phyloP scores from a whole-genome alignment of 2,797 vertebrate genomes.

The Babyrousa celebensis region DNA sequence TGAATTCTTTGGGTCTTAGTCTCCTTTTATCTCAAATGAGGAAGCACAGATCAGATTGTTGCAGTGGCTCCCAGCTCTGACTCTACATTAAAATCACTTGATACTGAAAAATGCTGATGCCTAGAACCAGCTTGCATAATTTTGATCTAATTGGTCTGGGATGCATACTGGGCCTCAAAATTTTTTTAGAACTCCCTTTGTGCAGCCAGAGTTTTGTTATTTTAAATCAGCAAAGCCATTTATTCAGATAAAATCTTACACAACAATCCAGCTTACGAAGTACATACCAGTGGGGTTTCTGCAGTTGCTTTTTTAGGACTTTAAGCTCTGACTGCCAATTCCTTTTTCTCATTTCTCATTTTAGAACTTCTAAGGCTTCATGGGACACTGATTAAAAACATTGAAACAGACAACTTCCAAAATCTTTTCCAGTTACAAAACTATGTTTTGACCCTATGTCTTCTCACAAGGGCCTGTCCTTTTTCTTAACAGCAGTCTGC shows the following conservation, averaged over 20 bases:
- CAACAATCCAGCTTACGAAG: neutral
- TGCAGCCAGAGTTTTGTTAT: conserved; percentile 21
- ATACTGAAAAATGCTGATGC: conserved; percentile 4
- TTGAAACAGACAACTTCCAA: neutral
- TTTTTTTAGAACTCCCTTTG: neutral
- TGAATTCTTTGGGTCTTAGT: conserved; percentile 26
- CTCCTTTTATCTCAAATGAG: conserved; percentile 38
- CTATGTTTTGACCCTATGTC: neutral
- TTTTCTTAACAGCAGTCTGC: conserved; percentile 23
- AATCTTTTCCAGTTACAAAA: conserved; percentile 34
- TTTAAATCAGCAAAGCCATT: conserved; percentile 44
- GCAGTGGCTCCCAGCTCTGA: neutral
- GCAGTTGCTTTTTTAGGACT: neutral
- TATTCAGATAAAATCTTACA: conserved; percentile 54
- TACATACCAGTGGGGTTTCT: neutral
- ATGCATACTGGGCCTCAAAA: neutral
- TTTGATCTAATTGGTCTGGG: conserved; percentile 55
- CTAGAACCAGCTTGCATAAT: neutral
- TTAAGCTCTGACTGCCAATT: neutral
- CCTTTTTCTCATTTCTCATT: neutral
- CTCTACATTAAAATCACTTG: neutral
- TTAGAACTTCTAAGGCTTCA: conserved; percentile 46
- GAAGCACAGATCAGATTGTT: neutral
- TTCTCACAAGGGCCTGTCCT: conserved; percentile 39
- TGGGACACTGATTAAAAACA: neutral